Evolutionary conservation across 1,140 invertebrate genomes (phyloP).

Genomic region (Drosophila lini): DNA sequence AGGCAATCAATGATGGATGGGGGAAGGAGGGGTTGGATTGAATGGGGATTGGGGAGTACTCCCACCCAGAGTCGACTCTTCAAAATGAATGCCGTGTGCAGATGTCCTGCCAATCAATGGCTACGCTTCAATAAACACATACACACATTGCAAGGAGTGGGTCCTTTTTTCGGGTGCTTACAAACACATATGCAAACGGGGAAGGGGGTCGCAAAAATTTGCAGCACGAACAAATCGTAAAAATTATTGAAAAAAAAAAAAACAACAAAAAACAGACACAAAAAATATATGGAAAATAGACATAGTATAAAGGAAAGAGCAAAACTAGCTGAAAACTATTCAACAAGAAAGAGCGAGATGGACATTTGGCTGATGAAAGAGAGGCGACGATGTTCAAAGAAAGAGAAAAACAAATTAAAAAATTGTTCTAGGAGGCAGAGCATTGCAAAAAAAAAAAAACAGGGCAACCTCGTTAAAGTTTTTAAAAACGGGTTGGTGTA

Average conservation of each 20-base stretch:
- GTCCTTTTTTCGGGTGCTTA: conserved; percentile 16
- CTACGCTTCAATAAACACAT: conserved; percentile 83
- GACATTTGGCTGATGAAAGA: conserved; percentile 8
- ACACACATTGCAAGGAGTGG: conserved; percentile 42
- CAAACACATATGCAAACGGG: conserved; percentile 32
- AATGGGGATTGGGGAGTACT: not conserved
- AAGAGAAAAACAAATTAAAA: conserved; percentile 68
- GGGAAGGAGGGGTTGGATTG: too few relatives aligned
- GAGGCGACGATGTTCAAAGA: conserved; percentile 36
- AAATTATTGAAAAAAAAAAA: conserved; percentile 75
- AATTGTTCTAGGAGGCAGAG: conserved; percentile 51
- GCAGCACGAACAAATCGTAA: conserved; percentile 79
- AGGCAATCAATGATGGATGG: not conserved
- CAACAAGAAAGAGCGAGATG: conserved; percentile 19
- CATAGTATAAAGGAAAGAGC: conserved; percentile 10
- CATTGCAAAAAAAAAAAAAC: not conserved
- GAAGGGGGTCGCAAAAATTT: conserved; percentile 53
- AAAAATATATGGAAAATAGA: conserved; percentile 10
- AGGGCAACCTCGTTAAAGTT: not conserved
- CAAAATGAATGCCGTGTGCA: conserved; percentile 83
- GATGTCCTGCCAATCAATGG: conserved; percentile 84
- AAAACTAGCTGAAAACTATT: conserved; percentile 31
- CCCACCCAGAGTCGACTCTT: conserved; percentile 57
- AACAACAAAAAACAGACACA: conserved; percentile 35
- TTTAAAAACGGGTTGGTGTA: too few relatives aligned